phyloP scores from a whole-genome alignment of 2,797 vertebrate genomes.

The Neosilurus mollespiculum region DNA sequence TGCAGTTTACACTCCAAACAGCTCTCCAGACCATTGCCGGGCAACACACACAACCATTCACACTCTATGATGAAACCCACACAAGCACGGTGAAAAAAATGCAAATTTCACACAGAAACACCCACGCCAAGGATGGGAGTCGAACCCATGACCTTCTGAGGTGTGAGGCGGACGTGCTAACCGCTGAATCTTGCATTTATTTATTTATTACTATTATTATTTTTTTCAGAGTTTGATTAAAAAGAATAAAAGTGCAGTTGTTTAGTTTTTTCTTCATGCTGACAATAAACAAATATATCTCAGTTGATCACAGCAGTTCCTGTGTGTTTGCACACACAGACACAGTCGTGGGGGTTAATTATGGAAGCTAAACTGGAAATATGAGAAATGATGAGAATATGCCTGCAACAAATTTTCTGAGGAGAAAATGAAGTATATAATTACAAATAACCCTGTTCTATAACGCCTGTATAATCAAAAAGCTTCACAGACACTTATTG shows the following conservation, averaged over 20 bases:
- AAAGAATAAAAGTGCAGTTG: not conserved
- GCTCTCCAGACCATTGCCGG: too few relatives aligned
- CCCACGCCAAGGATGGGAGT: too few relatives aligned
- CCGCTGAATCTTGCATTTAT: too few relatives aligned
- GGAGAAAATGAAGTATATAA: slow-evolving; percentile 11
- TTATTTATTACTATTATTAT: too few relatives aligned
- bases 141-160: too few relatives aligned
- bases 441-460: slow-evolving; percentile 11
- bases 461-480: slow-evolving; percentile 21
- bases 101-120: too few relatives aligned
- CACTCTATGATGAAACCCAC: too few relatives aligned
- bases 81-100: too few relatives aligned
- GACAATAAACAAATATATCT: slow-evolving; percentile 6
- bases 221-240: too few relatives aligned
- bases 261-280: not conserved
- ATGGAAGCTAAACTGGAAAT: slow-evolving; percentile 13
- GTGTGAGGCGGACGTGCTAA: too few relatives aligned
- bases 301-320: slow-evolving; percentile 18
- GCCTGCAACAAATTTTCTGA: slow-evolving; percentile 1
- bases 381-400: slow-evolving; percentile 11
- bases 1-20: too few relatives aligned
- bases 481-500: slow-evolving; percentile 22
- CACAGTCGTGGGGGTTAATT: slow-evolving; percentile 13
- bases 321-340: slow-evolving; percentile 15
- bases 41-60: too few relatives aligned